Evolutionary conservation across 1,140 invertebrate species (phyloP), one percentile per base, ranked within the genome.

Genomic region (Listronotus bonariensis): DNA sequence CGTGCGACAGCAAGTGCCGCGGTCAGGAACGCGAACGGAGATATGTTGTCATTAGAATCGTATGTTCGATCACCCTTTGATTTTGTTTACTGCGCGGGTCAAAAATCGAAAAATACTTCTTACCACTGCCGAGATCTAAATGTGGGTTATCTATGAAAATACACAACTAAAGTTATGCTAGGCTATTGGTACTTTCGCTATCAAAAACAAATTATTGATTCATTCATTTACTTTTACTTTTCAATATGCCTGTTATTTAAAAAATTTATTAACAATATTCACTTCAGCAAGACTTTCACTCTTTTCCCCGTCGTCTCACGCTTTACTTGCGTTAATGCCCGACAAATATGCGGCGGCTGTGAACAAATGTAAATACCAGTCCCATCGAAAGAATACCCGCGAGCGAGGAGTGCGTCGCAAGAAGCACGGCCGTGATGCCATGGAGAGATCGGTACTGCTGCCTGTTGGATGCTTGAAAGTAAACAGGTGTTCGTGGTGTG

Each of bases 341-440:
- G 72, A 65, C 15, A 65, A 31, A 72, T 46, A 58, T 71, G 72
- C 9, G 70, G 14, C 41, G n/a, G n/a, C n/a, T n/a, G n/a, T n/a
- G n/a, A n/a, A n/a, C 48, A 59, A 26, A 18, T 31, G 7, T 46
- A 31, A n/a, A 41, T 18, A 10, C 65, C 36, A 75, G 61, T 9
- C 68, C 74, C 46, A 76, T 72, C 76, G 75, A 78, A 10, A 78
- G 59, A n/a, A 77, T 55, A 15, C 75, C 75, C 8, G 73, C 73
- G 51, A 74, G 77, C 38, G 69, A 74, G 31, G 77, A 51, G 52
- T 74, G 74, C 3, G 70, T 71, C 18, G 70, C 68, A 20, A 77
- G 69, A 10, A 78, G 55, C 36, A 56, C 10, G 76, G 75, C 74
- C 75, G 74, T 32, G 67, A n/a, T 73, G 51, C 75, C 14, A 70